Conservation (phyloP, 1,140 invertebrate species). For the Ceratina calcarata region DNA sequence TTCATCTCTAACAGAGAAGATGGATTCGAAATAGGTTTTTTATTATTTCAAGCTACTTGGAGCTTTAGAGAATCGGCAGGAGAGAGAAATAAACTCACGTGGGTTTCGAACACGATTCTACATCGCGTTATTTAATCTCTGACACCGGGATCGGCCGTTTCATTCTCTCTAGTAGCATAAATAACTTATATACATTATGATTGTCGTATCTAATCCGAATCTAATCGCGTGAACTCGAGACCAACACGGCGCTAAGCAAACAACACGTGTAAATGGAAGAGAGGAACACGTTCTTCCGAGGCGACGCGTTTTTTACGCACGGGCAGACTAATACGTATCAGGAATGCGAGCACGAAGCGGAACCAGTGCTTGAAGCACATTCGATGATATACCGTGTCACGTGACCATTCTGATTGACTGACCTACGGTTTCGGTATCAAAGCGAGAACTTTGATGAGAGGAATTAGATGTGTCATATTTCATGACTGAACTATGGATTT, state of each 20-base stretch:
- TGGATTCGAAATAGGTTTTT: too few relatives aligned
- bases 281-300: not conserved
- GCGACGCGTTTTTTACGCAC: conserved; percentile 29
- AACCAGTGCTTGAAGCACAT: conserved; percentile 2
- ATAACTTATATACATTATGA: too few relatives aligned
- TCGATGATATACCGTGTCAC: conserved; percentile 21
- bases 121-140: not conserved
- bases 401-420: not conserved
- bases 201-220: too few relatives aligned
- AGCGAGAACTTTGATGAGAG: not conserved
- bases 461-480: too few relatives aligned
- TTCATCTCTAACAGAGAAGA: too few relatives aligned
- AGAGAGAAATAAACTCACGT: not conserved
- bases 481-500: too few relatives aligned
- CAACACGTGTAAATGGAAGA: not conserved
- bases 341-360: not conserved
- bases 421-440: not conserved
- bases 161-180: not conserved
- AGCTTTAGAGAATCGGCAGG: too few relatives aligned
- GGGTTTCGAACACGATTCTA: not conserved
- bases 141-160: not conserved
- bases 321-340: conserved; percentile 9
- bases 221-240: too few relatives aligned
- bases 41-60: too few relatives aligned
- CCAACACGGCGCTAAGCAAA: not conserved